Base-by-base conservation (phyloP, 2,113 vertebrate genomes). In the Cynoglossus semilaevis region DNA sequence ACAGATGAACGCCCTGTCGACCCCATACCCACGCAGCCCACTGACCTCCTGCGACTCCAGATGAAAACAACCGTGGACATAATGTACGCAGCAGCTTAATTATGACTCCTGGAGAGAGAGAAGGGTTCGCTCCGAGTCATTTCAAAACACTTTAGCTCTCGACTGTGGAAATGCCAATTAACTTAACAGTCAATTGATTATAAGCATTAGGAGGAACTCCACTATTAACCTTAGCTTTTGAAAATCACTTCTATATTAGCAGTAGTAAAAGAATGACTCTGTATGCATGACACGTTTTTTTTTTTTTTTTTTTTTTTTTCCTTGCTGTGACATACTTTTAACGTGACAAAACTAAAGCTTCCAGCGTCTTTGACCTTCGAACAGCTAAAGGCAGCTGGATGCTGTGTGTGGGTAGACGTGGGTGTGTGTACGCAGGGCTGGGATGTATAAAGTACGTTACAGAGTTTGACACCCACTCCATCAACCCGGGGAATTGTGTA, bases 401-500 rank as follows among this genome's bases (percentile, higher is more conserved):
- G 22, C 22, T 29, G 22, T 38, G 37, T 10, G 37, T 38, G 12
- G 12, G 37, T 38, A 12, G 8, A 7, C 37, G 9, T 38, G 9
- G 37, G 37, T 9, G 37, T 9, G 37, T 10, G 37, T 53, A 40
- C 15, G 50, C 9, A 45, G n/a, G 3, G 22, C 3, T 29, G 5
- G 48, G 44, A 70, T 46, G 44, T 58, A 29, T 48, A 63, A 72
- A 72, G 49, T 58, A 63, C 52, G 67, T 73, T 73, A 38, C 51
- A 69, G 56, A 63, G 46, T 67, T 53, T 74, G 74, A 73, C 78
- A 78, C 46, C 34, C 41, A 42, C 58, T 81, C 68, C 72, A 76
- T 83, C 76, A 80, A 69, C 43, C 49, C 58, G 71, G 64, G 63
- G 76, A 75, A 79, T 67, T 56, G 71, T 58, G 50, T 46, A 69